These are phyloP conservation scores for Nebria salina DNA, from an alignment of 2,888 invertebrate species.

Conservation along the genomic window DNA sequence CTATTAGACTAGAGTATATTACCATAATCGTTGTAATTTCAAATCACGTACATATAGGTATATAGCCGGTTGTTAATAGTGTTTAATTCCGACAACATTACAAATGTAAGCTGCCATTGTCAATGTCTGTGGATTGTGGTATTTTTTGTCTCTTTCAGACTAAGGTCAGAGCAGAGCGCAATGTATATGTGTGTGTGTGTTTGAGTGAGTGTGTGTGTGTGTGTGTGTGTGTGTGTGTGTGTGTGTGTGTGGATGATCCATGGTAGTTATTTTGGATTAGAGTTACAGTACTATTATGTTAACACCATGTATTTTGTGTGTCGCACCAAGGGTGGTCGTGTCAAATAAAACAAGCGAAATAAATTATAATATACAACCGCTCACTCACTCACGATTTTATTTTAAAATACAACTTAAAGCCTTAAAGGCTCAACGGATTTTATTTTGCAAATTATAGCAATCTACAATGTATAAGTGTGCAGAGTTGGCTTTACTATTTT, in stretches of 20 bases:
- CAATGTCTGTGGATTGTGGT: not conserved
- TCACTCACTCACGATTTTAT: not conserved
- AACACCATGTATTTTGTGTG: constrained; percentile 17
- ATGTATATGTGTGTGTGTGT: too few relatives aligned
- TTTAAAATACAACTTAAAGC: not conserved
- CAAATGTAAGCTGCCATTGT: constrained; percentile 21
- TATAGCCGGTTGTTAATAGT: constrained; percentile 37
- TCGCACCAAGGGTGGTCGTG: constrained; percentile 14
- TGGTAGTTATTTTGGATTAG: constrained; percentile 11
- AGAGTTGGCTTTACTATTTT: too few relatives aligned
- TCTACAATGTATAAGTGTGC: not conserved
- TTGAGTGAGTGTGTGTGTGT: too few relatives aligned
- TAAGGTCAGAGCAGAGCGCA: too few relatives aligned
- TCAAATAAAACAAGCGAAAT: not conserved
- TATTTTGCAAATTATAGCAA: not conserved
- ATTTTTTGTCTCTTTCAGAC: not conserved
- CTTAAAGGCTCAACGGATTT: not conserved
- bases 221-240: too few relatives aligned
- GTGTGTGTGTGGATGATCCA: not conserved
- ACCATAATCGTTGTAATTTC: constrained; percentile 45
- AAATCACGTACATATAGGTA: constrained; percentile 39
- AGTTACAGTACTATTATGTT: not conserved
- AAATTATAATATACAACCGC: not conserved
- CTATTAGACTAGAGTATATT: constrained; percentile 26
- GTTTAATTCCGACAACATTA: constrained; percentile 37